These are phyloP conservation scores for Cyprinodon variegatus DNA, from an alignment of 2,113 vertebrate genomes.

Conservation along the genomic window DNA sequence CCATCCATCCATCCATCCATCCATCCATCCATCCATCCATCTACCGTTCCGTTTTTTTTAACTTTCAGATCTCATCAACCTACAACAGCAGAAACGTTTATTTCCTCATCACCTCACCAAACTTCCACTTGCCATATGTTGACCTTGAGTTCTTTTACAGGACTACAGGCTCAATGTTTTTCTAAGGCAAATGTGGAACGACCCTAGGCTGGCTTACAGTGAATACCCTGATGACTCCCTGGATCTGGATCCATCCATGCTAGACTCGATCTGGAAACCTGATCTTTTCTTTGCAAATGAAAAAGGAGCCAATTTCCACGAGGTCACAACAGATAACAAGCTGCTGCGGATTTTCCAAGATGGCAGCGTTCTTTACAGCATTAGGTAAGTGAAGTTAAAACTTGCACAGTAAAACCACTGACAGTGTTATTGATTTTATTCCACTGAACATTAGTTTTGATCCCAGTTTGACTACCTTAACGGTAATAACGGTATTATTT, in stretches of 20 bases:
- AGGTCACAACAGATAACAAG: slow-evolving; percentile 95
- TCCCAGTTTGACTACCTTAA: not conserved
- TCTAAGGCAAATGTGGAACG: slow-evolving; percentile 92
- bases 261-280: slow-evolving; percentile 96
- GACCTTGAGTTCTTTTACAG: slow-evolving; percentile 65
- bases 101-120: slow-evolving; percentile 9
- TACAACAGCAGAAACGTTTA: not conserved
- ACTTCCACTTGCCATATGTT: slow-evolving; percentile 8
- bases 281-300: slow-evolving; percentile 95
- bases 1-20: too few relatives aligned
- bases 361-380: slow-evolving; percentile 93
- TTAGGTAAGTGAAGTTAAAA: slow-evolving; percentile 79
- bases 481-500: not conserved
- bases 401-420: not conserved
- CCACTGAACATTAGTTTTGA: not conserved
- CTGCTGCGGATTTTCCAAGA: slow-evolving; percentile 93
- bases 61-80: not conserved
- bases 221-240: slow-evolving; percentile 92
- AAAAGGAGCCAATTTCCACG: slow-evolving; percentile 93
- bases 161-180: slow-evolving; percentile 94
- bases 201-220: slow-evolving; percentile 89
- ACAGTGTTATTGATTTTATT: fast-evolving
- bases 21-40: not conserved
- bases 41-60: not conserved
- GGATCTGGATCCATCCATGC: slow-evolving; percentile 92